Conservation (phyloP, 2,888 invertebrate species). For the Euplagia quadripunctaria region DNA sequence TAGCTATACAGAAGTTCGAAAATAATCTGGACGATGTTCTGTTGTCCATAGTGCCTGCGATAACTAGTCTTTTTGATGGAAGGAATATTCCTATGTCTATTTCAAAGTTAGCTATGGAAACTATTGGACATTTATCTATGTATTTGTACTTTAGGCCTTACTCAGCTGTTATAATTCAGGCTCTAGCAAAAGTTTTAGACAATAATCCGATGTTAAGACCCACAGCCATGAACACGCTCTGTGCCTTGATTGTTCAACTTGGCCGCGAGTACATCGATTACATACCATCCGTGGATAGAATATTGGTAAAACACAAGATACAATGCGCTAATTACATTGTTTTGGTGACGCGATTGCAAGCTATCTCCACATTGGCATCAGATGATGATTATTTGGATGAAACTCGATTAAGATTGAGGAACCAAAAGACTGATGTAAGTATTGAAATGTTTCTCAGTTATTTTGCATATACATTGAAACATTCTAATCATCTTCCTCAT, state of each 20-base stretch:
- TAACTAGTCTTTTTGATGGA: conserved; percentile 96
- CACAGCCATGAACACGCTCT: conserved; percentile 96
- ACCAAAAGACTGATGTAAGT: conserved; percentile 90
- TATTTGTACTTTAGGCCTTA: conserved; percentile 97
- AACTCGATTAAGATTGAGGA: conserved; percentile 89
- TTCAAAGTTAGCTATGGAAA: conserved; percentile 92
- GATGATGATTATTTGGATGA: conserved; percentile 91
- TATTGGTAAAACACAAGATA: conserved; percentile 93
- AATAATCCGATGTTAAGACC: conserved; percentile 91
- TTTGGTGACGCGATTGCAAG: conserved; percentile 91
- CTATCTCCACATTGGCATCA: conserved; percentile 92
- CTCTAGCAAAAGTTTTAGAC: conserved; percentile 95
- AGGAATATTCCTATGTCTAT: conserved; percentile 93
- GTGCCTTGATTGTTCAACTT: conserved; percentile 95
- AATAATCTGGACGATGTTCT: conserved; percentile 98
- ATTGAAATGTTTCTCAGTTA: not conserved
- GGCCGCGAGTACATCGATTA: conserved; percentile 97
- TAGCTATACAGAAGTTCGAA: conserved; percentile 97
- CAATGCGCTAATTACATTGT: conserved; percentile 93
- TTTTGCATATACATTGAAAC: not conserved
- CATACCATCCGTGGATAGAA: conserved; percentile 96
- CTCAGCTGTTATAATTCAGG: conserved; percentile 97
- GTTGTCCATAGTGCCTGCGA: conserved; percentile 97
- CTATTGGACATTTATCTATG: conserved; percentile 96
- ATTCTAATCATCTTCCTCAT: not conserved